Base-by-base conservation (phyloP, 2,888 invertebrate genomes). In the Amblyteles armatorius region DNA sequence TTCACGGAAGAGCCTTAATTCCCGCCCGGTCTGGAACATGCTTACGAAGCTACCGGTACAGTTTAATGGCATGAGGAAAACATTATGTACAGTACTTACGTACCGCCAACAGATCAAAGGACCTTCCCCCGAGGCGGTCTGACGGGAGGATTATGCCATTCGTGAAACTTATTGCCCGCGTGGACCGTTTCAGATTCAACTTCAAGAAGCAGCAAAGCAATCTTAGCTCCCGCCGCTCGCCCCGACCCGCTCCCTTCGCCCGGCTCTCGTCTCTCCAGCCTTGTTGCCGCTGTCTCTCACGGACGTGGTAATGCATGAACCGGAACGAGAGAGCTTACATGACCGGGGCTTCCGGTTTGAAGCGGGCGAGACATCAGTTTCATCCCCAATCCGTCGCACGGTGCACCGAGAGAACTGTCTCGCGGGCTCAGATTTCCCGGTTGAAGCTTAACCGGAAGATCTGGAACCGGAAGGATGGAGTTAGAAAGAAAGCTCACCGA, bases 91-190 rank as follows among this genome's bases (percentile, higher is more conserved):
- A n/a, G 67, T 67, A 40, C 48, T 44, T 50, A 26, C 13, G 26
- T 68, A 57, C 50, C 67, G 68, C 44, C 33, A 11, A 76, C 19
- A 83, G 83, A 83, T 83, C 83, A 83, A 83, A 83, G 83, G 83
- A 74, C 60, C 83, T 68, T 40, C 19, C 33, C 29, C 22, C 52
- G 48, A n/a, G 60, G 68, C 79, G 68, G 79, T 73, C 79, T 50
- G 44, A 40, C 55, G 57, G 73, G n/a, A 57, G 69, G 60, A 83
- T 83, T 74, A 83, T 83, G 52, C 83, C 73, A 44, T 74, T 83
- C 79, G 76, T 68, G 80, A 87, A 87, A 85, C 83, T 85, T 85
- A 83, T 85, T 85, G 86, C 86, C 85, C 57, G 50, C 71, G 55
- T 52, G 73, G 71, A 74, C 68, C 79, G 71, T 84, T 84, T 67